A percentile compares a stretch with the other conserved stretches of the same genome.
Evolutionary conservation across 2,888 invertebrate species (phyloP).

Genomic region (Antheraea assamensis): DNA sequence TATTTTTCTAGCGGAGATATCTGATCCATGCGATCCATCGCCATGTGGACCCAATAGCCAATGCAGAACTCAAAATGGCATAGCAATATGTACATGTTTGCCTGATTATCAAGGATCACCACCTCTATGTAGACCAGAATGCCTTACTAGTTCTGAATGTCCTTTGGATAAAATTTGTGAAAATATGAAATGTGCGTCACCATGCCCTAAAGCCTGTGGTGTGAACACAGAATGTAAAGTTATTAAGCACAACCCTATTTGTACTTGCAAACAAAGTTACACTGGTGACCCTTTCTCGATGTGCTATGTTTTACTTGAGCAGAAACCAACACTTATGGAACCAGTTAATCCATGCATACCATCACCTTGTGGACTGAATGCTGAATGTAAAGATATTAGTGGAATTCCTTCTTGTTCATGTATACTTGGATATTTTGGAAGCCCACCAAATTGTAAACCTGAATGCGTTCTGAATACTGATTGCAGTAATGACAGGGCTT

Average conservation of each 20-base stretch:
- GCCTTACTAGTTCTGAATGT: slow-evolving; percentile 86
- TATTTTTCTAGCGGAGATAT: slow-evolving; percentile 55
- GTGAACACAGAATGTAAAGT: slow-evolving; percentile 86
- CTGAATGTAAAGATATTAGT: slow-evolving; percentile 81
- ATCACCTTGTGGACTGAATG: slow-evolving; percentile 89
- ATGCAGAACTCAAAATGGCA: slow-evolving; percentile 79
- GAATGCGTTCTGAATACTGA: slow-evolving; percentile 89
- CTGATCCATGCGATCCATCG: slow-evolving; percentile 84
- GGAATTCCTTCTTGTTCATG: slow-evolving; percentile 86
- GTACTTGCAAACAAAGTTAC: slow-evolving; percentile 83
- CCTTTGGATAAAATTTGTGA: slow-evolving; percentile 85
- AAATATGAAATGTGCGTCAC: slow-evolving; percentile 87
- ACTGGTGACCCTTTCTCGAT: slow-evolving; percentile 85
- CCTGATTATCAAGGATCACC: slow-evolving; percentile 86
- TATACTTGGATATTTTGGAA: slow-evolving; percentile 84
- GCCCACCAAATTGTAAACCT: slow-evolving; percentile 88
- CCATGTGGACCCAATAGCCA: slow-evolving; percentile 90
- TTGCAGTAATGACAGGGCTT: slow-evolving; percentile 87
- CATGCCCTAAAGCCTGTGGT: slow-evolving; percentile 88
- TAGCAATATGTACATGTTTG: slow-evolving; percentile 88
- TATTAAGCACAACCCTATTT: slow-evolving; percentile 87
- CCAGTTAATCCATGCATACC: slow-evolving; percentile 85
- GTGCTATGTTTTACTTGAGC: slow-evolving; percentile 62
- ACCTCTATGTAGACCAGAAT: slow-evolving; percentile 87
- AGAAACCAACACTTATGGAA: slow-evolving; percentile 47